phyloP scores from a whole-genome alignment of 2,797 vertebrate species.

The Knipowitschia caucasica region DNA sequence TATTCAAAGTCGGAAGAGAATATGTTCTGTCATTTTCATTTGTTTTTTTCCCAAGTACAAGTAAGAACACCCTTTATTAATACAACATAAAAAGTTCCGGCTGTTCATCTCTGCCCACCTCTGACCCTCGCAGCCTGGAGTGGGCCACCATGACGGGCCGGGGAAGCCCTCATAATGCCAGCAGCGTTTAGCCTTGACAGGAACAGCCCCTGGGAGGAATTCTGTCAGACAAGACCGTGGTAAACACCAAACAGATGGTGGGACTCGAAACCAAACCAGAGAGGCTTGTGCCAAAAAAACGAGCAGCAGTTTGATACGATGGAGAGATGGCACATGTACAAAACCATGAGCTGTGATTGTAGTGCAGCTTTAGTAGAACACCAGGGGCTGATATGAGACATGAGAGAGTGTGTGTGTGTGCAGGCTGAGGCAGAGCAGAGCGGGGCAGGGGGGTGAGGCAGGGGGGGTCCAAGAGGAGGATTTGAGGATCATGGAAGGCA shows the following conservation, averaged over 20 bases:
- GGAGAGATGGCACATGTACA: neutral
- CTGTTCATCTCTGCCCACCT: neutral
- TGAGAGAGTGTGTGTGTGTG: no score
- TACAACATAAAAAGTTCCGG: neutral
- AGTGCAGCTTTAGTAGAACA: neutral
- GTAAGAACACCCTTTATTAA: neutral
- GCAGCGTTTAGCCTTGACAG: slow-evolving; percentile 37
- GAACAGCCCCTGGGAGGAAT: slow-evolving; percentile 57
- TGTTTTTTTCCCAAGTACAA: neutral
- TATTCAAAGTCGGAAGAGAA: no score
- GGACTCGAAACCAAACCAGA: slow-evolving; percentile 25
- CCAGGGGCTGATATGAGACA: no score
- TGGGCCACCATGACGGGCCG: slow-evolving; percentile 54
- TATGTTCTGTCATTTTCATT: neutral
- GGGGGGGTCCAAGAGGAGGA: slow-evolving; percentile 1
- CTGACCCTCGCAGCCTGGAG: neutral
- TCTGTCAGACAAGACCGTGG: slow-evolving; percentile 41
- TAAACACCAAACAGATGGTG: slow-evolving; percentile 65
- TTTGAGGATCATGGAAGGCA: slow-evolving; percentile 40
- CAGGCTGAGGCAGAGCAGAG: no score
- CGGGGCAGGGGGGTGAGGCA: slow-evolving; percentile 1
- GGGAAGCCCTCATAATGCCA: slow-evolving; percentile 60
- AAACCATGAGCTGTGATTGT: slow-evolving; percentile 45
- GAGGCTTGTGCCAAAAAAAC: slow-evolving; percentile 16
- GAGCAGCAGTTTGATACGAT: neutral